Base-by-base conservation (phyloP, 2,797 vertebrate species). In the Eurystomus glaucurus region DNA sequence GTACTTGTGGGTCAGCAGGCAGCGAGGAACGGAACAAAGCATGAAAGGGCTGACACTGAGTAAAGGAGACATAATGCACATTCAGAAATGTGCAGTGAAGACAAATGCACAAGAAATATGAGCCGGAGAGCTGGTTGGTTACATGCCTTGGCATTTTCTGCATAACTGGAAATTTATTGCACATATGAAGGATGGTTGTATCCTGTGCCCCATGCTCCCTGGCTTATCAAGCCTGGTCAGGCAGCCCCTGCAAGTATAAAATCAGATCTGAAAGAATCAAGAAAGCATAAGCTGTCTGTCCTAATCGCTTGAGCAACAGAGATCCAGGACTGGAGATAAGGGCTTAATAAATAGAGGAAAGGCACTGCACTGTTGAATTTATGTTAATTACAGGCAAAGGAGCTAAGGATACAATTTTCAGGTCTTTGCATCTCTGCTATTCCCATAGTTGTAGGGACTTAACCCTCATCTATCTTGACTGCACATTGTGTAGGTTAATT, bases 351-450 rank as follows among this genome's bases (percentile, higher is more conserved):
- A 87, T 72, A 64, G 51, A 88, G 48, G 54, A 92, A 92, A 89
- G 55, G 48, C 23, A 76, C 39, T 70, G 15, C 46, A 87, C 45
- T 43, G 5, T 31, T 91, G 61, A 91, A 61, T 64, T 91, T 80
- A 54, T 85, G 62, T 83, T 93, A 93, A 95, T 89, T 85, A 88
- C 61, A 90, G 60, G 45, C 71, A 89, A 79, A 87, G 62, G 20
- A 94, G 41, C 31, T 82, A 76, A 66, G 11, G 51, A 89, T 58
- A 85, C 51, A 78, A 83, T 95, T 94, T 95, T 95, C 93, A 95
- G 89, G 93, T 95, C 87, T 83, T 77, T 85, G 81, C 68, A 75
- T 71, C 60, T 94, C 45, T 85, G 61, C 91, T 95, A 28, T 97
- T 94, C 22, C 48, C 54, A 5, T 80, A 31, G 48, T 64, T 91